Conservation (phyloP, 2,888 invertebrate species). For the Volucella zonaria region DNA sequence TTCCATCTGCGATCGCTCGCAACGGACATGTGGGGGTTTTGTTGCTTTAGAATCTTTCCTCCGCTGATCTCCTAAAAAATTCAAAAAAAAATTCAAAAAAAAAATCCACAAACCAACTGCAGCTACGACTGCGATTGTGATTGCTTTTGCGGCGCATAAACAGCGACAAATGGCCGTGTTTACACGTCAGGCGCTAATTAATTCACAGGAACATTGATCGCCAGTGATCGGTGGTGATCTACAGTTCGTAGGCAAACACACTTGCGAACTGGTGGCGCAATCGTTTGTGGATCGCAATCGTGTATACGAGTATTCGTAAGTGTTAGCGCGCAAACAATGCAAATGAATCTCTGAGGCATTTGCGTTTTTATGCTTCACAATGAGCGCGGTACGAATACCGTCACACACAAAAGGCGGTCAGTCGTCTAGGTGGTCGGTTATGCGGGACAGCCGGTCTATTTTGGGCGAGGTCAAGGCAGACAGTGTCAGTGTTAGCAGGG, state of each 20-base stretch:
- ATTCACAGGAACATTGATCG: slow-evolving; percentile 49
- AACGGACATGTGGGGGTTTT: slow-evolving; percentile 21
- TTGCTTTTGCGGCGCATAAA: slow-evolving; percentile 19
- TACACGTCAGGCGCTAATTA: slow-evolving; percentile 69
- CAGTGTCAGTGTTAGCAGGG: slow-evolving; percentile 27
- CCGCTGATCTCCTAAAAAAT: slow-evolving; percentile 21
- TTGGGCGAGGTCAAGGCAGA: slow-evolving; percentile 46
- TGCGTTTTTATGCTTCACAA: slow-evolving; percentile 14
- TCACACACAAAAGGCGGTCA: slow-evolving; percentile 6
- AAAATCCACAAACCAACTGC: slow-evolving; percentile 16
- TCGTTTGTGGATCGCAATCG: slow-evolving; percentile 10
- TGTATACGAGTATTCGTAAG: slow-evolving; percentile 34
- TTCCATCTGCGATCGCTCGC: slow-evolving; percentile 56
- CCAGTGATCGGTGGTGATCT: slow-evolving; percentile 37
- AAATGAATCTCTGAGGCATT: slow-evolving; percentile 41
- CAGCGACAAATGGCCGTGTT: slow-evolving; percentile 64
- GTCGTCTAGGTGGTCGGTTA: slow-evolving; percentile 54
- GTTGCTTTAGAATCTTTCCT: slow-evolving; percentile 39
- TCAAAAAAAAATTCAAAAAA: slow-evolving; percentile 20
- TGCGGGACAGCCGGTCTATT: slow-evolving; percentile 33
- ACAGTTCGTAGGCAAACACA: slow-evolving; percentile 35
- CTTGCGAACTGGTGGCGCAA: slow-evolving; percentile 27
- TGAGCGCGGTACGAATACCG: neutral
- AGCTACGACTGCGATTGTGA: neutral
- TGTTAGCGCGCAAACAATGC: slow-evolving; percentile 10